A percentile compares a stretch with the other conserved stretches of the same genome.
Conservation (phyloP, 2,797 vertebrate genomes). For the Lithobates sylvaticus region DNA sequence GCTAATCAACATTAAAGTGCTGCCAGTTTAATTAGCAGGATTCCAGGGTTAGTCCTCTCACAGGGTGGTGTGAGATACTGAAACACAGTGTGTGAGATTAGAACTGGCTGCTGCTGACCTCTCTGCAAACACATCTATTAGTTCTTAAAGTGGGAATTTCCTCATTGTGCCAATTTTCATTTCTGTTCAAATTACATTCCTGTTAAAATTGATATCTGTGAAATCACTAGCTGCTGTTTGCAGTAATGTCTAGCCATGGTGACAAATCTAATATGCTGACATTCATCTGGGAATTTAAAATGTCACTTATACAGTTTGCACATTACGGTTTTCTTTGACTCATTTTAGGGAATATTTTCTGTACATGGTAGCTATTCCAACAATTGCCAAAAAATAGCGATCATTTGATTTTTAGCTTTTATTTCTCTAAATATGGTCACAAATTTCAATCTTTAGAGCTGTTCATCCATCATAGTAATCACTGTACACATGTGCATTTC, state of each 20-base stretch:
- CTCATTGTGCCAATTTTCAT: not conserved
- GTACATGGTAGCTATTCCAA: not conserved
- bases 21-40: slow-evolving; percentile 37
- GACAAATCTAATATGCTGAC: not conserved
- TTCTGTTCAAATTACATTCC: not conserved
- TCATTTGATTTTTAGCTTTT: too few species aligned
- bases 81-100: not conserved
- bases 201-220: not conserved
- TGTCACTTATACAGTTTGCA: not conserved
- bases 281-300: not conserved
- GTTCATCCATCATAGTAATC: too few species aligned
- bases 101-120: not conserved
- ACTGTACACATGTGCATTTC: too few species aligned
- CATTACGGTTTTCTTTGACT: not conserved
- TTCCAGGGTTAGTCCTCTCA: slow-evolving; percentile 25
- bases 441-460: too few species aligned
- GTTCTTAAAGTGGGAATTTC: not conserved
- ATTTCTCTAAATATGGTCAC: too few species aligned
- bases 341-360: not conserved
- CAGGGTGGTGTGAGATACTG: slow-evolving; percentile 21
- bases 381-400: not conserved
- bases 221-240: not conserved
- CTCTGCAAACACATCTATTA: slow-evolving; percentile 43
- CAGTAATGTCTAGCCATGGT: not conserved
- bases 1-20: not conserved